Percentiles rank a stretch among this genome's conserved stretches.
Conservation (phyloP, 2,113 vertebrate genomes). For the Myrmophylax atrothorax region DNA sequence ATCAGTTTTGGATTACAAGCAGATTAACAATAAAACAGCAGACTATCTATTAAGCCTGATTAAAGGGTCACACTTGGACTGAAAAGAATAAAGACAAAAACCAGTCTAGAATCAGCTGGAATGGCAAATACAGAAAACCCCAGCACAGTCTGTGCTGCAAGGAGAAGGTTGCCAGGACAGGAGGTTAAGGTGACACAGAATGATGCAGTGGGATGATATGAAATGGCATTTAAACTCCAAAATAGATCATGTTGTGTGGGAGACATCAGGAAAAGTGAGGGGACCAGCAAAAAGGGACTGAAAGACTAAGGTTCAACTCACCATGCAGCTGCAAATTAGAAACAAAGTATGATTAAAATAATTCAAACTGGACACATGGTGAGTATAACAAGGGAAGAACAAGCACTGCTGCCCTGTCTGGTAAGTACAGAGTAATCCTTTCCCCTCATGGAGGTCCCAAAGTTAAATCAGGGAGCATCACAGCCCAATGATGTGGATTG, state of each 20-base stretch:
- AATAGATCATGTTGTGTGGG: background rate
- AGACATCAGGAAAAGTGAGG: background rate
- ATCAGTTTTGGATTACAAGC: background rate
- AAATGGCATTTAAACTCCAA: background rate
- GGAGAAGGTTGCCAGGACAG: background rate
- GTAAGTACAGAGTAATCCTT: background rate
- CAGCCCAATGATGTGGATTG: background rate
- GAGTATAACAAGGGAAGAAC: background rate
- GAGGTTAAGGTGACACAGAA: background rate
- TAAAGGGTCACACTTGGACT: background rate
- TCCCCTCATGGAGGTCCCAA: background rate
- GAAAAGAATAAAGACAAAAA: background rate
- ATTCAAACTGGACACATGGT: background rate
- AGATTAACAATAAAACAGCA: background rate
- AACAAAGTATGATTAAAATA: background rate
- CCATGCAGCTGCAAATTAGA: background rate
- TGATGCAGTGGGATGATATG: too few relatives aligned
- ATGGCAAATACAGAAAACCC: background rate
- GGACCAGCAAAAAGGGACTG: background rate
- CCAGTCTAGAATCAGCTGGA: background rate
- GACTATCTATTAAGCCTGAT: background rate
- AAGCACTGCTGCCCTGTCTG: background rate
- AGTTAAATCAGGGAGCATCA: background rate
- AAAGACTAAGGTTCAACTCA: background rate
- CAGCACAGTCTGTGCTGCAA: background rate